Base-by-base conservation (phyloP, 37 sponge, comb jelly and placozoan species). In the Ephydatia muelleri region DNA sequence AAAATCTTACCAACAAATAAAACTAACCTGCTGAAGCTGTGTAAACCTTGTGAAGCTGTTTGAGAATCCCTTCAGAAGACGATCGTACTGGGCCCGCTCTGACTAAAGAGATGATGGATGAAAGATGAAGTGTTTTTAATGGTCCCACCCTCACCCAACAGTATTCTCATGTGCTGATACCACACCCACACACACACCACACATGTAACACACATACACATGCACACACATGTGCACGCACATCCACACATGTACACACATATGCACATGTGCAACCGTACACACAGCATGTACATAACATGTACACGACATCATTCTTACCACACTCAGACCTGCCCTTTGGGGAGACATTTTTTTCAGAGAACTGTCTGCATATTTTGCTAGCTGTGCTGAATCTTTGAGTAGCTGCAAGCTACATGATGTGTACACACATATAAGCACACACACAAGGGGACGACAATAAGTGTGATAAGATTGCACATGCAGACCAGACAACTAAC, bases 341-440 rank as follows among this genome's bases (percentile, higher is more conserved):
- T 65, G 89, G 28, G 70, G 72, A 33, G 67, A 81, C 26, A 84
- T 25, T 77, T 85, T 92, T 72, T 83, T 43, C 23, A 91, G 38
- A 1, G 91, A 83, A 26, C 70, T 38, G 33, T 86, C 80, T 13
- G 91, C 80, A 39, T 86, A 86, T 84, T 86, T 91, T 6, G 91
- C 91, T 39, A 91, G 82, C 36, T 91, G 87, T 38, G 34, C 91
- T 5, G 91, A 86, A 57, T 91, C 91, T 23, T 57, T 57, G 1
- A 72, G 67, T 39, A 91, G 48, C 68, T 86, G 79, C 33, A 88
- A 66, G 35, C 86, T 85, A n/a, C n/a, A n/a, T n/a, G 77, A 27
- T 2, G 67, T 72, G 47, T 37, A 38, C 57, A 57, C 16, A 57
- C 16, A 57, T 14, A 11, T 14, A 57, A 14, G 57, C 19, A 21